Percentiles rank a stretch among this genome's conserved stretches.
phyloP scores from a whole-genome alignment of 2,113 vertebrate genomes.

The Rissa tridactyla region DNA sequence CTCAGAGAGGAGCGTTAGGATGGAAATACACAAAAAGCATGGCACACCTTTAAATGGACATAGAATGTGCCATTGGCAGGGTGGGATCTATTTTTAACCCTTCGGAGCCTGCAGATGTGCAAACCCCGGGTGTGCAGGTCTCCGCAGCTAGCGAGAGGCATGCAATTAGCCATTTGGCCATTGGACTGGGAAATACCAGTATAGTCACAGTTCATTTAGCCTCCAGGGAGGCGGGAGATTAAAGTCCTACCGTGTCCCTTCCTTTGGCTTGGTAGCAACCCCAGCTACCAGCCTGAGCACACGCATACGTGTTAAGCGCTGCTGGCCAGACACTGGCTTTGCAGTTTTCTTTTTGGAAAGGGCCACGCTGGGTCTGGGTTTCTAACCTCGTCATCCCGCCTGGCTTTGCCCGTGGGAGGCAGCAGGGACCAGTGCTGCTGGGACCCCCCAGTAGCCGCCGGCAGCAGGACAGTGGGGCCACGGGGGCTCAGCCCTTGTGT shows the following conservation, averaged over 20 bases:
- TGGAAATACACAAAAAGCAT: background rate
- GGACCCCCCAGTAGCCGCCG: fast-evolving
- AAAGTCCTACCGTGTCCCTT: background rate
- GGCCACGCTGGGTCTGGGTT: background rate
- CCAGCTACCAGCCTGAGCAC: background rate
- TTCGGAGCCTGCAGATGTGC: background rate
- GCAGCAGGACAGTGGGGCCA: fast-evolving
- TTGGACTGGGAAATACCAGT: background rate
- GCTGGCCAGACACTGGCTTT: background rate
- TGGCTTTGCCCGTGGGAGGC: background rate
- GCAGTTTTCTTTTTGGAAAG: background rate
- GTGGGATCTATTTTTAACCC: slow-evolving; percentile 38
- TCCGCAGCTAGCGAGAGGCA: background rate
- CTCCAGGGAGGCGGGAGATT: background rate
- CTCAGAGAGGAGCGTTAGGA: background rate
- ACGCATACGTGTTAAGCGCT: fast-evolving
- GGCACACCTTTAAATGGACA: slow-evolving; percentile 49
- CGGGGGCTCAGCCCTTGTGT: background rate
- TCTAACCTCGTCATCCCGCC: background rate
- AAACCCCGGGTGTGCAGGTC: background rate
- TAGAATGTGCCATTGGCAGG: background rate
- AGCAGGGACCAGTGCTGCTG: background rate
- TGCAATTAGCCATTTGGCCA: background rate
- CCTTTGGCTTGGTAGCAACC: background rate
- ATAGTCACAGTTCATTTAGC: background rate